Evolutionary conservation across 2,797 vertebrate genomes (phyloP), one percentile per base, ranked within the genome.

Genomic region (Phrynocephalus vlangalii): DNA sequence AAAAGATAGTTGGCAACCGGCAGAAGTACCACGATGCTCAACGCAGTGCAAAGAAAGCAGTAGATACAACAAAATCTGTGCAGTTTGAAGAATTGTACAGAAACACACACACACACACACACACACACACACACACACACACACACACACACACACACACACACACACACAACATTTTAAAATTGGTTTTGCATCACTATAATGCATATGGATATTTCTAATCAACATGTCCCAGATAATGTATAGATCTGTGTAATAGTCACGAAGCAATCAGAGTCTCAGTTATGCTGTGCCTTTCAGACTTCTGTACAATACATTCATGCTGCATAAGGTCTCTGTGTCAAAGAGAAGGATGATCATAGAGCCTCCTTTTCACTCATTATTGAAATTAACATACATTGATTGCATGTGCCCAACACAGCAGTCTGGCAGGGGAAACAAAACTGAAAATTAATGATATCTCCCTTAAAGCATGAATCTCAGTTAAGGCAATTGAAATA

Each of bases 321-420:
- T 76, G 1, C n/a, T 20, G 16, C 18, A 84, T 28, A n/a, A 87
- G 28, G 67, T 88, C 85, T 92, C 7, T 2, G 13, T 26, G 52
- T 94, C 9, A 0, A 18, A 76, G 78, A 91, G 70, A 26, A 88
- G 81, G 89, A 72, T 10, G 26, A 89, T 86, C 15, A 83, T 68
- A 87, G 86, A 94, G 77, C 50, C 5, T 52, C 76, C 33, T 81
- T 94, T 93, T 84, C 70, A 81, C 13, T 91, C 63, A 91, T 91
- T 94, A 88, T 67, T 89, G 90, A 91, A 92, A 96, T 93, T 92
- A 94, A 93, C 91, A 91, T 94, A 92, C 72, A 86, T 9, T 87
- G 68, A 70, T 92, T 91, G 3, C 89, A 63, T 48, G 6, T 86
- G 38, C 18, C 9, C 33, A 10, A 78, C 72, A 82, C 81, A 92